Evolutionary conservation across 2,797 vertebrate genomes (phyloP), one percentile per base, ranked within the genome.

Genomic region (Hipposideros larvatus): DNA sequence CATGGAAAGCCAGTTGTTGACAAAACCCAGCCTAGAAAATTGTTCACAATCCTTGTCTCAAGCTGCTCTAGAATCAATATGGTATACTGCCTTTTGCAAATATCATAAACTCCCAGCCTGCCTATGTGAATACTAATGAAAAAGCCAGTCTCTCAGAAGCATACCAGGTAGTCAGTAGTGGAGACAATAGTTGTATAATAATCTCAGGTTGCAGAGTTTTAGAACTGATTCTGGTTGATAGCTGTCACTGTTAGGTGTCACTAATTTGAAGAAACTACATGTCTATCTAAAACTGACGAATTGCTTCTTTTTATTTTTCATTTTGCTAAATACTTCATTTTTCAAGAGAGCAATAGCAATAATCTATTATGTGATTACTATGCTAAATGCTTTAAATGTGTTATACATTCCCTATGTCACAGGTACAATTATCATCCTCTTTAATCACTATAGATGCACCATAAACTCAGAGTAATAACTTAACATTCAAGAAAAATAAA

Each of bases 271-370:
- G 37, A 87, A 83, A 48, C 4, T 59, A 53, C 18, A 0, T 53
- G 41, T 91, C 85, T 70, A 24, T 26, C 57, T 82, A 82, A 70
- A 91, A 22, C 14, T 77, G 24, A 73, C 1, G 93, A 71, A 88
- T n/a, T 57, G 10, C 34, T 63, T 57, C 53, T 78, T 55, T 43
- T 34, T 24, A 51, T 22, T 86, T 31, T 41, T 24, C 14, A 70
- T 78, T 71, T 91, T 48, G 74, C 74, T 26, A 66, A 80, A 78
- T 57, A 34, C 10, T 84, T 95, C n/a, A 55, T 61, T 91, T 91
- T 85, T 82, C 24, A 68, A 83, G 53, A 77, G 14, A 59, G 59
- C 4, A 34, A 57, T 16, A 71, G 28, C 61, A 77, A 59, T 22
- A 83, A 70, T 65, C 31, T 65, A 65, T 57, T 68, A 19, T 46